phyloP scores from a whole-genome alignment of 2,888 invertebrate genomes.

The Anodontia alba region DNA sequence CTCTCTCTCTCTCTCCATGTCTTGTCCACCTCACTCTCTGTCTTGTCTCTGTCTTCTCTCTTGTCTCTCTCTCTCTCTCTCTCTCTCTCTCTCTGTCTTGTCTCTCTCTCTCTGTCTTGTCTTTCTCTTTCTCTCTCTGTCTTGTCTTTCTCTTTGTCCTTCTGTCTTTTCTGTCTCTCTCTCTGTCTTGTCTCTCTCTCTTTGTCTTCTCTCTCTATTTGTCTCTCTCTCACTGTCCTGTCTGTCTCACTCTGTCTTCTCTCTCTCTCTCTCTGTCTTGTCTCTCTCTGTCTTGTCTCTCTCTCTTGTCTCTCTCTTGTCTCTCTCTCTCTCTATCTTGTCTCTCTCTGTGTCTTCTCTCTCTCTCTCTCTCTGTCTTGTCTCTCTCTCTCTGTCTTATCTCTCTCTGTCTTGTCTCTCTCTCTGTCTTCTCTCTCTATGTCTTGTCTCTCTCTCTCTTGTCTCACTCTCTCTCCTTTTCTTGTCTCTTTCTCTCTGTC shows the following conservation, averaged over 20 bases:
- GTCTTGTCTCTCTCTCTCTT: neutral
- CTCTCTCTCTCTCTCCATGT: too few relatives aligned
- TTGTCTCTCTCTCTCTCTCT: neutral
- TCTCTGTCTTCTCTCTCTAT: neutral
- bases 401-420: neutral
- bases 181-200: neutral
- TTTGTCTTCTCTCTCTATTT: too few relatives aligned
- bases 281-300: neutral
- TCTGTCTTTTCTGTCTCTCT: too few relatives aligned
- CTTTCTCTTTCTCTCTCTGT: too few relatives aligned
- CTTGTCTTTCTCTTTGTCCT: too few relatives aligned
- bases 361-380: neutral
- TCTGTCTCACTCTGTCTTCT: neutral
- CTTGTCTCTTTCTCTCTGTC: too few relatives aligned
- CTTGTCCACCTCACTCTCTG: too few relatives aligned
- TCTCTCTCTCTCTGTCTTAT: too few relatives aligned
- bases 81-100: neutral
- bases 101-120: neutral
- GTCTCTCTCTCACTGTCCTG: too few relatives aligned
- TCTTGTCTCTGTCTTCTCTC: too few relatives aligned
- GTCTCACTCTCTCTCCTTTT: neutral
- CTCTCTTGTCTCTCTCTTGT: neutral
- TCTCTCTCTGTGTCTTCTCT: too few relatives aligned
- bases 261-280: neutral
- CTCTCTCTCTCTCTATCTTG: too few relatives aligned